Evolutionary conservation across 2,888 invertebrate species (phyloP), one percentile per base, ranked within the genome.

Genomic region (Idaea straminata): DNA sequence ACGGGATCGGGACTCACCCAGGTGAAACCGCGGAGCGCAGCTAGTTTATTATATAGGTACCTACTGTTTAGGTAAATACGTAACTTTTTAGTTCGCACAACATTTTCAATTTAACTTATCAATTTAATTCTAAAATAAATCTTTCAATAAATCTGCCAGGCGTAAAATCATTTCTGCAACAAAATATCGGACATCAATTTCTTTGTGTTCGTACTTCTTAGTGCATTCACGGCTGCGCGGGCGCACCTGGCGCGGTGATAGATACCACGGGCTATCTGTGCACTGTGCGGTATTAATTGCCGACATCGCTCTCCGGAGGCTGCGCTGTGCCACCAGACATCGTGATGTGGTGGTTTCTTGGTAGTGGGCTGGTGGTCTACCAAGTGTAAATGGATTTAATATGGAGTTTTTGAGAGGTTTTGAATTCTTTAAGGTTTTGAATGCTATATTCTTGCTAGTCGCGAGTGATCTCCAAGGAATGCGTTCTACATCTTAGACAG

Each of bases 191-290:
- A 47, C 47, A 47, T 47, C 47, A 47, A 47, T 47, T 47, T 47
- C 47, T 47, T 47, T 25, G 59, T 16, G 34, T 25, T 16, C 59
- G 59, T 16, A 58, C 58, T 16, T 58, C 15, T 5, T 34, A 25
- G 58, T 15, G 58, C 15, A 15, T 16, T 16, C 25, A 34, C 59
- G 59, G 25, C 16, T 59, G 58, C 58, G 58, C 57, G 38, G 35
- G 35, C 36, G 6, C 60, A 35, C 60, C 64, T 38, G 47, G 62
- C 61, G 57, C 63, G 57, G 66, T 74, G 74, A 75, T 75, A 69
- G 72, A 72, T 75, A 47, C 68, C n/a, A 63, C 57, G 67, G 13
- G 64, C 58, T 66, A 62, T 65, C 64, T 59, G 61, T 59, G 60
- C 64, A 3, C 62, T 47, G 63, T 62, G 61, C n/a, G 61, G 65